phyloP scores from a whole-genome alignment of 1,140 invertebrate genomes.

The Danaus melanippus region DNA sequence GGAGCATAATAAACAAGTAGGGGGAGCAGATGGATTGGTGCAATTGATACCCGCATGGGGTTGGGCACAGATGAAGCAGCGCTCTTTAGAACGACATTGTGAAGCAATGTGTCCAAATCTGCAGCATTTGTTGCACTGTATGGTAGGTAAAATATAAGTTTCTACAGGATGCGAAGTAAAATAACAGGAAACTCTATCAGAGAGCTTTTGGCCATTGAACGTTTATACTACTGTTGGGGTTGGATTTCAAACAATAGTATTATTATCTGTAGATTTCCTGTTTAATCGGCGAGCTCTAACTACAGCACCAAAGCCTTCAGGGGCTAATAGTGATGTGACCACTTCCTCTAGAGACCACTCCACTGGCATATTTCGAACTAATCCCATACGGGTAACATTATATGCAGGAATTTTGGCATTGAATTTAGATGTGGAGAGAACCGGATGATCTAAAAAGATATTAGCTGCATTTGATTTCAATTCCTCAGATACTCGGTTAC shows the following conservation, averaged over 20 bases:
- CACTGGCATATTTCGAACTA: constrained; percentile 13
- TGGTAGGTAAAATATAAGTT: constrained; percentile 13
- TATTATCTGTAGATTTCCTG: not conserved
- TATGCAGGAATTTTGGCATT: not conserved
- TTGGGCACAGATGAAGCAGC: no score
- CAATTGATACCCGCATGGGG: constrained; percentile 2
- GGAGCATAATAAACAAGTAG: constrained; percentile 8
- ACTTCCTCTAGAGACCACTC: constrained; percentile 12
- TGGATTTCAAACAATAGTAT: not conserved
- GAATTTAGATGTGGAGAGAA: no score
- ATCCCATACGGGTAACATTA: constrained; percentile 10
- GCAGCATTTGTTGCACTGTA: constrained; percentile 3
- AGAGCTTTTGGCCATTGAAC: constrained; percentile 18
- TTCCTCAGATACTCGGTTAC: no score
- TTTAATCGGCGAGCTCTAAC: constrained; percentile 7
- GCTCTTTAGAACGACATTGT: constrained; percentile 6
- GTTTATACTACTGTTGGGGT: constrained; percentile 17
- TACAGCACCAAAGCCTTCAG: constrained; percentile 7
- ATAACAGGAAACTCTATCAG: constrained; percentile 11
- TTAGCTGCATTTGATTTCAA: no score
- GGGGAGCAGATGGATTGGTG: not conserved
- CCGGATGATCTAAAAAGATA: no score
- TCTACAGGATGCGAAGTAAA: constrained; percentile 15
- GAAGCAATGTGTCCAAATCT: constrained; percentile 17
- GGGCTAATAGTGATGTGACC: not conserved